Percentiles rank a stretch among this genome's conserved stretches.
These are phyloP conservation scores for Drosophila rellima DNA, from an alignment of 2,888 invertebrate genomes.

Conservation along the genomic window DNA sequence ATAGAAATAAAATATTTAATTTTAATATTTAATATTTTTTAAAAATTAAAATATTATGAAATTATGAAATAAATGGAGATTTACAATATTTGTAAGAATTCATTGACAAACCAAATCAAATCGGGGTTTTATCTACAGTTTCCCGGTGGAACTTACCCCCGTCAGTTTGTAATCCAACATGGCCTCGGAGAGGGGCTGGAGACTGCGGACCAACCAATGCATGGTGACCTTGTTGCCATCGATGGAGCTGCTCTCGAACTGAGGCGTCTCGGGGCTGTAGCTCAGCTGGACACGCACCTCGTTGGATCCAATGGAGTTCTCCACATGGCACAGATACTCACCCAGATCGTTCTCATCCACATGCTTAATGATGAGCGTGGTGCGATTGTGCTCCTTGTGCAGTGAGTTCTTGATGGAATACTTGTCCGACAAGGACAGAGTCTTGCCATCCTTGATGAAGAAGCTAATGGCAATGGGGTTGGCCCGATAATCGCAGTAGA, in stretches of 20 bases:
- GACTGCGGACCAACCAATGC: slow-evolving; percentile 83
- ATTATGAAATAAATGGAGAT: too few relatives aligned
- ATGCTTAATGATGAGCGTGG: slow-evolving; percentile 89
- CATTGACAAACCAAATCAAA: too few relatives aligned
- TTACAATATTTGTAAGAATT: too few relatives aligned
- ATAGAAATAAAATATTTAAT: too few relatives aligned
- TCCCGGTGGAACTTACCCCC: slow-evolving; percentile 69
- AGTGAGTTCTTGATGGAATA: slow-evolving; percentile 86
- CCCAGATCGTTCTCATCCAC: slow-evolving; percentile 90
- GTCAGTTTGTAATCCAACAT: slow-evolving; percentile 82
- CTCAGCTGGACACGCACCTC: slow-evolving; percentile 76
- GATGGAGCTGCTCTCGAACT: slow-evolving; percentile 76
- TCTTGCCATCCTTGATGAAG: slow-evolving; percentile 79
- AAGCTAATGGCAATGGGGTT: slow-evolving; percentile 77
- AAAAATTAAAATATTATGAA: too few relatives aligned
- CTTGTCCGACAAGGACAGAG: slow-evolving; percentile 75
- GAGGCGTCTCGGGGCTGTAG: slow-evolving; percentile 83
- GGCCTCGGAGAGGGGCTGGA: slow-evolving; percentile 83
- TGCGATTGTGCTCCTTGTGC: slow-evolving; percentile 83
- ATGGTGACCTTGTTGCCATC: slow-evolving; percentile 79
- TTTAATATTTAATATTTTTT: too few relatives aligned
- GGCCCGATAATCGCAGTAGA: slow-evolving; percentile 83
- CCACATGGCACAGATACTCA: slow-evolving; percentile 90
- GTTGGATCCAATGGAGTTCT: slow-evolving; percentile 82
- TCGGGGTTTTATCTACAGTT: too few relatives aligned